Conservation (phyloP, 2,113 vertebrate genomes). For the Calcarius ornatus region DNA sequence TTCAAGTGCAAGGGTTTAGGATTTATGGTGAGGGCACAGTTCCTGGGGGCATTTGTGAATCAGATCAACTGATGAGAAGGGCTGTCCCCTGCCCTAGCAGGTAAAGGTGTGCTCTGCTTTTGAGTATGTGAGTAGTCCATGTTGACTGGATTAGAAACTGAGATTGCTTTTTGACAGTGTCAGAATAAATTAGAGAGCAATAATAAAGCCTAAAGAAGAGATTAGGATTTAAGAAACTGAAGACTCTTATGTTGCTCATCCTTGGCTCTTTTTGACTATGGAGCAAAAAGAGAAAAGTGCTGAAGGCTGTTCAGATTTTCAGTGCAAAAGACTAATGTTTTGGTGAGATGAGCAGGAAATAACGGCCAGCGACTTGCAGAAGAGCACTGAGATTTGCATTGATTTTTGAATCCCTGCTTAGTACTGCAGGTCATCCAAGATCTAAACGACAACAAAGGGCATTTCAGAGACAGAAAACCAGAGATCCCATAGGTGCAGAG, state of each 20-base stretch:
- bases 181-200: not conserved
- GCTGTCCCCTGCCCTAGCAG: not conserved
- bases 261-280: not conserved
- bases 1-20: not conserved
- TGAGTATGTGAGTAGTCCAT: not conserved
- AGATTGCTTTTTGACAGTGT: not conserved
- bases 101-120: not conserved
- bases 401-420: not conserved
- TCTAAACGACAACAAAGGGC: not conserved
- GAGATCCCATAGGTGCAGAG: not conserved
- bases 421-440: not conserved
- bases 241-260: not conserved
- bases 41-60: not conserved
- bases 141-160: not conserved
- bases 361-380: not conserved
- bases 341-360: not conserved
- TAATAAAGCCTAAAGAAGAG: not conserved
- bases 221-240: not conserved
- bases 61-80: not conserved
- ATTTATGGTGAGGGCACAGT: not conserved
- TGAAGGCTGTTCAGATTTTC: not conserved
- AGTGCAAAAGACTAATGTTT: not conserved
- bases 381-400: not conserved
- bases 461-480: not conserved
- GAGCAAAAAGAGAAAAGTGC: not conserved